Evolutionary conservation across 2,113 vertebrate species (phyloP).

Genomic region (Monopterus albus): DNA sequence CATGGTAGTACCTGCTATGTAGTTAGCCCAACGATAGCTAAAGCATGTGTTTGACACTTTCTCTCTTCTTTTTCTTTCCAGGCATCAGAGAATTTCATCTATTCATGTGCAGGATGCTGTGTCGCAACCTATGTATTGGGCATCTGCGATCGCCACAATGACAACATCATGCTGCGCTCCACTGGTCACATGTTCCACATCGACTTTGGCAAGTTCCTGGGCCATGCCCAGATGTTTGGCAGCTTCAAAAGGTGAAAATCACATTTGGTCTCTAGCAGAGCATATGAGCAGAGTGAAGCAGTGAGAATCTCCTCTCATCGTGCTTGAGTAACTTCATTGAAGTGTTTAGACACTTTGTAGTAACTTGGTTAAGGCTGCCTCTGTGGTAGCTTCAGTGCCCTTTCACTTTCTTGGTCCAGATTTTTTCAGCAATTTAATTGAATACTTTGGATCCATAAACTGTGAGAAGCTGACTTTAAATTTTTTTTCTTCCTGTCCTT

Average conservation of each 20-base stretch:
- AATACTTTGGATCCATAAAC: not conserved
- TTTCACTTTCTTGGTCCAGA: not conserved
- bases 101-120: conserved; percentile 98
- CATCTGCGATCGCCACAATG: conserved; percentile 98
- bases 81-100: conserved; percentile 99
- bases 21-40: too few species aligned
- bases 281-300: too few species aligned
- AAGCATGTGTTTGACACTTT: too few species aligned
- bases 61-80: conserved; percentile 54
- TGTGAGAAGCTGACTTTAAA: not conserved
- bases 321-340: not conserved
- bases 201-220: conserved; percentile 97
- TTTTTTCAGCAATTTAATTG: conserved; percentile 5
- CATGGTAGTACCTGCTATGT: too few species aligned
- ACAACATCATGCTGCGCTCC: conserved; percentile 98
- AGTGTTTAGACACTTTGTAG: conserved; percentile 1
- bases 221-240: conserved; percentile 98
- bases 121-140: conserved; percentile 97
- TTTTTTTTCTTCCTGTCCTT: not conserved
- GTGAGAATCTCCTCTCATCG: too few species aligned
- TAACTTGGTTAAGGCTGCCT: not conserved
- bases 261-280: not conserved
- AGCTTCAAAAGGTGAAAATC: conserved; percentile 92
- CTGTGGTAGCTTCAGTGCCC: not conserved
- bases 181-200: conserved; percentile 99